These are phyloP conservation scores for Conistra vaccinii DNA, from an alignment of 2,888 invertebrate species.

Conservation along the genomic window DNA sequence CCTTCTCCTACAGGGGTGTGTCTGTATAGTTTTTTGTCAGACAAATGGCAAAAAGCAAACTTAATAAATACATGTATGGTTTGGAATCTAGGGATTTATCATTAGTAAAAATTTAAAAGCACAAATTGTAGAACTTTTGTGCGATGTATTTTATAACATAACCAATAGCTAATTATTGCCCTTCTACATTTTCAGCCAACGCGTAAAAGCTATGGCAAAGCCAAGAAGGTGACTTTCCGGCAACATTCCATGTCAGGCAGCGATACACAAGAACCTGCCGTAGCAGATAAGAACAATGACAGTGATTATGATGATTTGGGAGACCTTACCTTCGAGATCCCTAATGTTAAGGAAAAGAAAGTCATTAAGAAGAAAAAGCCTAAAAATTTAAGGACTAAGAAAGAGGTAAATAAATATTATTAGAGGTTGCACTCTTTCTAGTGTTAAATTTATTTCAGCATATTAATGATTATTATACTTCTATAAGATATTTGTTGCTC, in stretches of 20 bases:
- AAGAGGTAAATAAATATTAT: constrained; percentile 81
- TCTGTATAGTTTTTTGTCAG: not conserved
- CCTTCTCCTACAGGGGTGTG: not conserved
- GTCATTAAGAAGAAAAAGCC: constrained; percentile 76
- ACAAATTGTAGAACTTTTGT: not conserved
- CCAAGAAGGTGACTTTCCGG: constrained; percentile 83
- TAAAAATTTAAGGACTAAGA: constrained; percentile 78
- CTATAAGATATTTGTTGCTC: too few species aligned
- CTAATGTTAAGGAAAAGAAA: constrained; percentile 77
- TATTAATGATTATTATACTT: too few species aligned
- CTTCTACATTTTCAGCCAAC: constrained; percentile 74
- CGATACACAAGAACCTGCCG: constrained; percentile 66
- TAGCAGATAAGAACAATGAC: constrained; percentile 59
- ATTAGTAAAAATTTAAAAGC: not conserved
- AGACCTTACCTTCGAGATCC: constrained; percentile 83
- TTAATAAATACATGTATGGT: not conserved
- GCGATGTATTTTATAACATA: not conserved
- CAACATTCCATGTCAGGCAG: constrained; percentile 74
- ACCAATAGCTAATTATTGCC: not conserved
- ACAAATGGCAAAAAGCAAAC: not conserved
- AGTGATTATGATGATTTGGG: constrained; percentile 80
- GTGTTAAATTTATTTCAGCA: too few species aligned
- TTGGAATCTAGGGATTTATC: not conserved
- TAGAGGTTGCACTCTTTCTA: not conserved
- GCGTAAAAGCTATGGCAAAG: constrained; percentile 85